A percentile compares a stretch with the other conserved stretches of the same genome.
phyloP scores from a whole-genome alignment of 1,140 invertebrate species.

The Pseudomyrmex pallidus region DNA sequence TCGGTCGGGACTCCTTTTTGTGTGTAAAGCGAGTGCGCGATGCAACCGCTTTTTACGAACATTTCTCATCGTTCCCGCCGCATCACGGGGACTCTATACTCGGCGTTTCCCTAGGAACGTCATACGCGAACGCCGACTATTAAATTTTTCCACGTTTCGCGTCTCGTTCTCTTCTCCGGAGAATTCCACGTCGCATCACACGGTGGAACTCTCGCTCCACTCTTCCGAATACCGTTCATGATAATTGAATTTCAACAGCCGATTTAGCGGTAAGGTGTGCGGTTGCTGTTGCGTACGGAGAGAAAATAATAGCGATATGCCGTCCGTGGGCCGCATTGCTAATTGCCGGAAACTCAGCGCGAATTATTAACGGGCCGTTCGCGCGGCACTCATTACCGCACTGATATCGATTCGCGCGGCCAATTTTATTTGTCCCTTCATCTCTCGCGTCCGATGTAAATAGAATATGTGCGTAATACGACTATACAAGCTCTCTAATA shows the following conservation, averaged over 20 bases:
- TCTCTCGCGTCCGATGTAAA: conserved; percentile 14
- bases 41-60: conserved; percentile 34
- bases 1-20: not conserved
- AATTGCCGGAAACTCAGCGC: conserved; percentile 53
- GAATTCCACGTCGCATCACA: conserved; percentile 6
- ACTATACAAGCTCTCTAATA: conserved; percentile 30
- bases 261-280: conserved; percentile 37
- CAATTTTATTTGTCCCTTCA: conserved; percentile 52
- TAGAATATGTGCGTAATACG: conserved; percentile 15
- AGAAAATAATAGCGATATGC: conserved; percentile 46
- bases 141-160: conserved; percentile 51
- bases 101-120: conserved; percentile 37
- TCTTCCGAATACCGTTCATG: conserved; percentile 27
- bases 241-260: conserved; percentile 52
- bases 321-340: conserved; percentile 39
- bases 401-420: conserved; percentile 28
- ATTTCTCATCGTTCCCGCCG: conserved; percentile 33
- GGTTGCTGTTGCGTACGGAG: conserved; percentile 3
- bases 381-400: conserved; percentile 11
- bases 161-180: conserved; percentile 19
- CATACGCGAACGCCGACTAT: conserved; percentile 43
- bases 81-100: conserved; percentile 34
- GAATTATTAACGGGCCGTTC: conserved; percentile 55
- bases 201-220: not conserved
- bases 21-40: conserved; percentile 2